Percentiles rank a stretch among this genome's conserved stretches.
These are phyloP conservation scores for Ailurus styani DNA, from an alignment of 2,113 vertebrate species.

Conservation along the genomic window DNA sequence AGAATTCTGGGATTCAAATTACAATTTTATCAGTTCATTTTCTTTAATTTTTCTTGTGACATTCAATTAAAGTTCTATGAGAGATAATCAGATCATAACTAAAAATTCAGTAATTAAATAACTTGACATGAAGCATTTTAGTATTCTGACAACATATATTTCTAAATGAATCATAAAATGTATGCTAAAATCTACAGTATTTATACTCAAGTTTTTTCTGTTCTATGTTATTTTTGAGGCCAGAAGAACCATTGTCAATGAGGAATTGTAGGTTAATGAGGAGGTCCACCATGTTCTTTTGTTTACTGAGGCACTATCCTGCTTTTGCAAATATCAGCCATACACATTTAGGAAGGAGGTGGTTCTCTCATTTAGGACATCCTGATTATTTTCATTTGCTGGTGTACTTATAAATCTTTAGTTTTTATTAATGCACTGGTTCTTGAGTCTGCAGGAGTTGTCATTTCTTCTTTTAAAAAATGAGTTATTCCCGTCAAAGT, in stretches of 20 bases:
- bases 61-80: neutral
- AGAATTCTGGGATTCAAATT: neutral
- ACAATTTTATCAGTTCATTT: neutral
- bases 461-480: neutral
- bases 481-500: neutral
- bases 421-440: neutral
- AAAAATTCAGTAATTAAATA: neutral
- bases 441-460: neutral
- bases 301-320: neutral
- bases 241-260: neutral
- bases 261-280: neutral
- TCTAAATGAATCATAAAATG: neutral
- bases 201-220: neutral
- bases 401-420: neutral
- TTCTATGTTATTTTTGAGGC: neutral
- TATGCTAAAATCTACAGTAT: neutral
- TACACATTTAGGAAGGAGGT: neutral
- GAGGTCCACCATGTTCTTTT: neutral
- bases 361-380: neutral
- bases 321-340: neutral
- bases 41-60: neutral
- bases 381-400: neutral
- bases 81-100: neutral
- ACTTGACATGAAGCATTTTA: neutral
- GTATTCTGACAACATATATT: neutral